These are phyloP conservation scores for Choreutis nemorana DNA, from an alignment of 2,888 invertebrate genomes.

Conservation along the genomic window DNA sequence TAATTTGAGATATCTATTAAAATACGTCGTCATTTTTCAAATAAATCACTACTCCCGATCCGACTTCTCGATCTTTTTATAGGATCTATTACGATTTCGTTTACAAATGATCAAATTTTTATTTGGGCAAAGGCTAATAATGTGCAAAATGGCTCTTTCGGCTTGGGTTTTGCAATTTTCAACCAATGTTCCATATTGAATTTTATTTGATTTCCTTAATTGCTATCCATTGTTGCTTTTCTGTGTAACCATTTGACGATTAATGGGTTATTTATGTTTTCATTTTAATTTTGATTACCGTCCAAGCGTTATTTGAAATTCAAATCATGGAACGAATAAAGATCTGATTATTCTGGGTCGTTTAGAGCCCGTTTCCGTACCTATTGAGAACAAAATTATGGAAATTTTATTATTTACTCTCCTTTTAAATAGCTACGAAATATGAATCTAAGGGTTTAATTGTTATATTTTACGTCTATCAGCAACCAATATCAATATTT, in stretches of 20 bases:
- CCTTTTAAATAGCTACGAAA: too few relatives aligned
- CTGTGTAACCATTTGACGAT: slow-evolving; percentile 5
- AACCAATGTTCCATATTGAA: slow-evolving; percentile 55
- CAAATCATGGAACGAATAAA: too few relatives aligned
- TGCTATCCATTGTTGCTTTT: slow-evolving; percentile 22
- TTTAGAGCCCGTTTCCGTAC: too few relatives aligned
- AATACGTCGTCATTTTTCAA: too few relatives aligned
- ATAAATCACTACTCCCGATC: slow-evolving; percentile 32
- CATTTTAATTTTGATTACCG: slow-evolving; percentile 1
- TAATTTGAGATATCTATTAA: too few relatives aligned
- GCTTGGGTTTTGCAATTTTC: slow-evolving; percentile 52
- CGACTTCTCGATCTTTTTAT: slow-evolving; percentile 43
- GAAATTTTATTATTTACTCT: too few relatives aligned
- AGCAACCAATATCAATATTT: too few relatives aligned
- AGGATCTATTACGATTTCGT: slow-evolving; percentile 42
- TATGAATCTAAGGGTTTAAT: too few relatives aligned
- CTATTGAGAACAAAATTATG: too few relatives aligned
- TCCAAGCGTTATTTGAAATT: too few relatives aligned
- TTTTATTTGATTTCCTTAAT: slow-evolving; percentile 52
- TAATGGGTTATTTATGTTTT: neutral
- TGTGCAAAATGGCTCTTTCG: slow-evolving; percentile 55
- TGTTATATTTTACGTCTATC: too few relatives aligned
- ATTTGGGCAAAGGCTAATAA: slow-evolving; percentile 55
- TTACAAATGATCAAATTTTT: slow-evolving; percentile 59
- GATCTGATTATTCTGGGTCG: too few relatives aligned